Percentiles rank a stretch among this genome's conserved stretches.
Evolutionary conservation across 2,113 vertebrate species (phyloP).

Genomic region (Poeciliopsis turrubarensis): DNA sequence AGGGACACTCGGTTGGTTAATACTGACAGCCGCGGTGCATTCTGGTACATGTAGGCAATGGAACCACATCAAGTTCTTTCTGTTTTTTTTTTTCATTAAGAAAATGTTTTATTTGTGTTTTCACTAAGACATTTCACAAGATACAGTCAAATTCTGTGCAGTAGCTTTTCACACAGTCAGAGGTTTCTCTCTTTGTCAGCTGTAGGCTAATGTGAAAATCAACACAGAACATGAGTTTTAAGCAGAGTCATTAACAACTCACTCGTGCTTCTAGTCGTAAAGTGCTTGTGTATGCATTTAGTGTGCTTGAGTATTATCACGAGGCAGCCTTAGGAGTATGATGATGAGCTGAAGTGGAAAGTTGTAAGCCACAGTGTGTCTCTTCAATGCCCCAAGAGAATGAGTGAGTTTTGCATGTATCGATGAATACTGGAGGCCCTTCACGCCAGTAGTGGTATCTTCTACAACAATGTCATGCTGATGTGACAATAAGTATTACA

Average conservation of each 20-base stretch:
- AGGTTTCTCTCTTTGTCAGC: conserved; percentile 8
- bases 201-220: conserved; percentile 24
- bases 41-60: conserved; percentile 60
- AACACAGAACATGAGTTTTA: conserved; percentile 34
- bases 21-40: conserved; percentile 60
- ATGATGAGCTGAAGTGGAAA: conserved; percentile 5
- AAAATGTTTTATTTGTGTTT: conserved; percentile 42
- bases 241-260: conserved; percentile 45
- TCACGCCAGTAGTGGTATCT: conserved; percentile 16
- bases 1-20: background rate
- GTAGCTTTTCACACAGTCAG: background rate
- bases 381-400: conserved; percentile 35
- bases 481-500: conserved; percentile 19
- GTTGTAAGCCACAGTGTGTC: background rate
- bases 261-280: conserved; percentile 67
- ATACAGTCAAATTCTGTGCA: conserved; percentile 41
- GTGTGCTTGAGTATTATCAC: conserved; percentile 58
- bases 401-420: conserved; percentile 5
- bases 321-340: conserved; percentile 23
- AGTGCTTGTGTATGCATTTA: conserved; percentile 69
- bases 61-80: background rate
- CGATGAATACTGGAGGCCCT: conserved; percentile 11
- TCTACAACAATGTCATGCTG: conserved; percentile 46
- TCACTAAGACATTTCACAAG: conserved; percentile 37
- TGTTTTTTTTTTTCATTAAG: conserved; percentile 5